A percentile compares a stretch with the other conserved stretches of the same genome.
These are phyloP conservation scores for Himalopsyche phryganea DNA, from an alignment of 1,140 invertebrate genomes.

Conservation along the genomic window DNA sequence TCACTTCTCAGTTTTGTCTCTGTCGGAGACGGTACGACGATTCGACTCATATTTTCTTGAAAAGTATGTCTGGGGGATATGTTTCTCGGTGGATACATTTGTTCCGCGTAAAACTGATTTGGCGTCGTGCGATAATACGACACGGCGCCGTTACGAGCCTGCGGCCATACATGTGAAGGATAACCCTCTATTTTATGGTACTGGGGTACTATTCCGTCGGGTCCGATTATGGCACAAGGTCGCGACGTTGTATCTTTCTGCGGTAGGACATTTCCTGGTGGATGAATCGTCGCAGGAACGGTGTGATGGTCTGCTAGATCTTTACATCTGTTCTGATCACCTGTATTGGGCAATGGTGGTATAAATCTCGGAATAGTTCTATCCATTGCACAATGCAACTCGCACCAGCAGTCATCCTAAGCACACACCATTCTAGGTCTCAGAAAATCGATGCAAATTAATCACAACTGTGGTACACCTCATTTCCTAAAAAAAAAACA, in stretches of 20 bases:
- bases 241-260: conserved; percentile 25
- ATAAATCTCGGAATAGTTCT: too few species aligned
- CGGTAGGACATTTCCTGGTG: conserved; percentile 20
- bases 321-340: conserved; percentile 39
- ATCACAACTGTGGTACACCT: too few species aligned
- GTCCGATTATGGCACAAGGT: conserved; percentile 51
- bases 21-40: conserved; percentile 43
- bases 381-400: too few species aligned
- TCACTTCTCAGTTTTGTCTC: conserved; percentile 10
- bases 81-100: conserved; percentile 42
- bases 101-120: conserved; percentile 39
- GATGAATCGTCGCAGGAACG: conserved; percentile 35
- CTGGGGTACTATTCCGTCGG: conserved; percentile 43
- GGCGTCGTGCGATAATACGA: neutral
- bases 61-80: conserved; percentile 53
- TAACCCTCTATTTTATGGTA: conserved; percentile 34
- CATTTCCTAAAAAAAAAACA: too few species aligned
- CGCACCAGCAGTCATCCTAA: neutral
- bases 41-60: conserved; percentile 52
- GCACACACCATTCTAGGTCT: too few species aligned
- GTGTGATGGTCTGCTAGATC: conserved; percentile 38
- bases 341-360: conserved; percentile 36
- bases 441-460: too few species aligned
- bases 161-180: conserved; percentile 33
- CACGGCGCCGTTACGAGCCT: conserved; percentile 29